Evolutionary conservation across 2,888 invertebrate genomes (phyloP).

Genomic region (Hoplodrina blanda): DNA sequence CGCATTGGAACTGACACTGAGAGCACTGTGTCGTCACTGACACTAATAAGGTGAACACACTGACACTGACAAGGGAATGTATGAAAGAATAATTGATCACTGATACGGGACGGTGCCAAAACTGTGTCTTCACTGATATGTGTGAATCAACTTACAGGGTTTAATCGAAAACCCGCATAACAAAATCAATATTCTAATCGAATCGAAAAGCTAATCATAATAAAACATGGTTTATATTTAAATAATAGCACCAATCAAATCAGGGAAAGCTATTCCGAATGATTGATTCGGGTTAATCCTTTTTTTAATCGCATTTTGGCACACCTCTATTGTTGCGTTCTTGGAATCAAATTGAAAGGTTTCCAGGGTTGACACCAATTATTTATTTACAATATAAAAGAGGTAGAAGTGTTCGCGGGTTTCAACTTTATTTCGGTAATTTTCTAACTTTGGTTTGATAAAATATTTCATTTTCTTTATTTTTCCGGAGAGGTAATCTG

Average conservation of each 20-base stretch:
- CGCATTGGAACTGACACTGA: too few relatives aligned
- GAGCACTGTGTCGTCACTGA: too few relatives aligned
- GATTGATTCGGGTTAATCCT: constrained; percentile 18
- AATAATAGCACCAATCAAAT: constrained; percentile 3
- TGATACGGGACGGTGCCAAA: too few relatives aligned
- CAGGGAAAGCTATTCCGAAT: constrained; percentile 3
- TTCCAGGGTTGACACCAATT: constrained; percentile 33
- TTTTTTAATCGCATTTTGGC: constrained; percentile 14
- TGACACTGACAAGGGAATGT: too few relatives aligned
- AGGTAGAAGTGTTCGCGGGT: constrained; percentile 24
- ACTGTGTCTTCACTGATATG: too few relatives aligned
- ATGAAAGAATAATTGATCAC: too few relatives aligned
- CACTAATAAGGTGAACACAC: too few relatives aligned
- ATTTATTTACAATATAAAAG: constrained; percentile 39
- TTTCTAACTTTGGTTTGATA: constrained; percentile 11
- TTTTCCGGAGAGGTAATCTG: constrained; percentile 3
- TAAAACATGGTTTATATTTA: not conserved
- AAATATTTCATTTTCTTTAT: constrained; percentile 25
- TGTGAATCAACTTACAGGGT: too few relatives aligned
- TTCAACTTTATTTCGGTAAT: constrained; percentile 25
- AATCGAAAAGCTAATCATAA: not conserved
- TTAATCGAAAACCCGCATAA: too few relatives aligned
- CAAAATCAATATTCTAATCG: too few relatives aligned
- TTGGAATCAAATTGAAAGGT: constrained; percentile 35
- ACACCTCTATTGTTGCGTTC: constrained; percentile 29